A percentile compares a stretch with the other conserved stretches of the same genome.
Conservation (phyloP, 2,888 invertebrate genomes). For the Silvanus unidentatus region DNA sequence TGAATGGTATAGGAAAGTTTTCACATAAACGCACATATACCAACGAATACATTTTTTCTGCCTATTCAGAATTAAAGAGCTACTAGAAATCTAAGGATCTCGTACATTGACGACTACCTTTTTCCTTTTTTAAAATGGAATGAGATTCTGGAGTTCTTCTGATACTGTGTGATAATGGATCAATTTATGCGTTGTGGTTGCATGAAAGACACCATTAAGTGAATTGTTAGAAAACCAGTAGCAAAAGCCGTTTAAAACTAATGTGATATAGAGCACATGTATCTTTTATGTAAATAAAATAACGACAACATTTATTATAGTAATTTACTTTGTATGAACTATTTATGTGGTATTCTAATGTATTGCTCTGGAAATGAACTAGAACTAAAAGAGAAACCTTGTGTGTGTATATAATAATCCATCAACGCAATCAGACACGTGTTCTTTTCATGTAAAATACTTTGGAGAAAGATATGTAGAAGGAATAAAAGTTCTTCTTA, state of each 20-base stretch:
- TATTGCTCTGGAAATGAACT: conserved; percentile 19
- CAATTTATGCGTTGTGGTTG: neutral
- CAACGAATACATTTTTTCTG: too few relatives aligned
- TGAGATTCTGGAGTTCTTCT: neutral
- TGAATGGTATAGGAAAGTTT: conserved; percentile 5
- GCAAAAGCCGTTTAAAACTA: neutral
- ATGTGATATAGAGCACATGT: conserved; percentile 1
- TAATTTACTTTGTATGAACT: conserved; percentile 2
- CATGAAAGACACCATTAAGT: too few relatives aligned
- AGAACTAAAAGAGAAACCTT: conserved; percentile 15
- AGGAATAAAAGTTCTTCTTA: too few relatives aligned
- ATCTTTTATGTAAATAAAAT: conserved; percentile 2
- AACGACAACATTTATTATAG: conserved; percentile 6
- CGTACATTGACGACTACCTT: too few relatives aligned
- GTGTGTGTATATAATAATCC: conserved; percentile 17
- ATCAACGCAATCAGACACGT: conserved; percentile 18
- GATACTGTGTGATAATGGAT: neutral
- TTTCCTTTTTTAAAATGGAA: neutral
- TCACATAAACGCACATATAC: conserved; percentile 2
- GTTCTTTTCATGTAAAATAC: conserved; percentile 12
- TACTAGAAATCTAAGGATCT: neutral
- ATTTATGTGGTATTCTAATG: conserved; percentile 16
- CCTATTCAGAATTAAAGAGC: too few relatives aligned
- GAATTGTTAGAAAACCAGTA: too few relatives aligned
- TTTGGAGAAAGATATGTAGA: conserved; percentile 10